phyloP scores from a whole-genome alignment of 2,797 vertebrate genomes.

The Acestrorhynchus altus region DNA sequence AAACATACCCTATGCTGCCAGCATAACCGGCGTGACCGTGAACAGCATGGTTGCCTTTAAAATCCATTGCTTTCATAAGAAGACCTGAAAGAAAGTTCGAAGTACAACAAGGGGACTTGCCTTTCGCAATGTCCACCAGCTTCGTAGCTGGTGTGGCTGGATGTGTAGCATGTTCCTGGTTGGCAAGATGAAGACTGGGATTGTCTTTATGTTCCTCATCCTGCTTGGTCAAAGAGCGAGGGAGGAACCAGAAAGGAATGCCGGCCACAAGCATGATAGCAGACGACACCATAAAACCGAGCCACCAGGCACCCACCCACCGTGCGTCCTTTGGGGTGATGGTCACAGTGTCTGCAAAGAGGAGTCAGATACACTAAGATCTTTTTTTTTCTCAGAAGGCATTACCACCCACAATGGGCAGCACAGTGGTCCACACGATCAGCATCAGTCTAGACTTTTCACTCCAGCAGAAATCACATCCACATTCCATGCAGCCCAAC shows the following conservation, averaged over 20 bases:
- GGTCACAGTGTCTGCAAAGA: constrained; percentile 77
- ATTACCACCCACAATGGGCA: too few relatives aligned
- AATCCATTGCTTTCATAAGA: too few relatives aligned
- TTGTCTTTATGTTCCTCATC: constrained; percentile 48
- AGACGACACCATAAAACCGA: constrained; percentile 85
- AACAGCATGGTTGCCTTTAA: too few relatives aligned
- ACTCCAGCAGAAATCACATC: too few relatives aligned
- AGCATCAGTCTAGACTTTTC: too few relatives aligned
- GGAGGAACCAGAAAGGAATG: constrained; percentile 87
- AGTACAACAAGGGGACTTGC: constrained; percentile 41
- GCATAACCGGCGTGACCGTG: too few relatives aligned
- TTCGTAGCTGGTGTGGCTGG: constrained; percentile 50
- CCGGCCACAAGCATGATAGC: constrained; percentile 77
- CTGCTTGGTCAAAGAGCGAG: constrained; percentile 74
- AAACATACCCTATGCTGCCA: too few relatives aligned
- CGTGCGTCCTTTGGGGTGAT: constrained; percentile 83
- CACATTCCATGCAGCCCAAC: too few relatives aligned
- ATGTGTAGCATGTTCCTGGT: neutral
- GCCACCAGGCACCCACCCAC: constrained; percentile 91
- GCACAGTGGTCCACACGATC: too few relatives aligned
- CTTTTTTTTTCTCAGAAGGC: too few relatives aligned
- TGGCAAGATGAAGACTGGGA: neutral
- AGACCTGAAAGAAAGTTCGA: too few relatives aligned
- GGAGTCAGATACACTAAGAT: too few relatives aligned
- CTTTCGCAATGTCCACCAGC: constrained; percentile 74